Base-by-base conservation (phyloP, 1,140 invertebrate genomes). In the Drosophila takahashii region DNA sequence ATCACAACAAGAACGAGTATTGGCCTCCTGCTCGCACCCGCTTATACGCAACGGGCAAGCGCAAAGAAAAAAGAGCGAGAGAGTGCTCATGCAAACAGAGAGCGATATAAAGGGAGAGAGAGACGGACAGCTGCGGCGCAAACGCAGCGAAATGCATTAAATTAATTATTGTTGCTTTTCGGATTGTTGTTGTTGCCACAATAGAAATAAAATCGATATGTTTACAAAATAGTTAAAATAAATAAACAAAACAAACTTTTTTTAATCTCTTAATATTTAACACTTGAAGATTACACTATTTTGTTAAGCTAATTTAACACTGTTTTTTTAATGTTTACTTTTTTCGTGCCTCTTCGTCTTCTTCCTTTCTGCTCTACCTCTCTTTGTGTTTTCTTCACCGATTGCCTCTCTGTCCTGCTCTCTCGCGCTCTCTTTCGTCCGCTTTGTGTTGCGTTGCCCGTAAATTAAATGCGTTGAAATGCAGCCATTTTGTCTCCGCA, bases 391-490 rank as follows among this genome's bases (percentile, higher is more conserved):
- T 56, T 84, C 56, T 76, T 84, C 80, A 75, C 64, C 48, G 54
- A 37, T 62, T 64, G 54, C 37, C 67, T 41, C 16, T 58, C 36
- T 8, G 29, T 32, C 29, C 29, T 32, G 29, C 22, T n/a, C 29
- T 27, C 27, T 42, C 26, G 29, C 18, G 22, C 47, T 27, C 27
- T 29, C 41, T 16, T 39, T 52, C 56, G 34, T 60, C 47, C 56
- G 61, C 77, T 79, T 44, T 52, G 60, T 62, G 69, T 79, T 37
- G 29, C 29, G 29, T 32, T 67, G 81, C 74, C 62, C 66, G 79
- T 70, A 79, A 75, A 80, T 84, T 84, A 84, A 84, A 85, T 84
- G 81, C 81, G 77, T 85, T 85, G 81, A 84, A 80, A 85, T 85
- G 81, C 81, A 85, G 81, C 81, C 81, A 85, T 85, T 85, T 85